These are phyloP conservation scores for Pseudotriccus pelzelni DNA, from an alignment of 2,797 vertebrate species.

Conservation along the genomic window DNA sequence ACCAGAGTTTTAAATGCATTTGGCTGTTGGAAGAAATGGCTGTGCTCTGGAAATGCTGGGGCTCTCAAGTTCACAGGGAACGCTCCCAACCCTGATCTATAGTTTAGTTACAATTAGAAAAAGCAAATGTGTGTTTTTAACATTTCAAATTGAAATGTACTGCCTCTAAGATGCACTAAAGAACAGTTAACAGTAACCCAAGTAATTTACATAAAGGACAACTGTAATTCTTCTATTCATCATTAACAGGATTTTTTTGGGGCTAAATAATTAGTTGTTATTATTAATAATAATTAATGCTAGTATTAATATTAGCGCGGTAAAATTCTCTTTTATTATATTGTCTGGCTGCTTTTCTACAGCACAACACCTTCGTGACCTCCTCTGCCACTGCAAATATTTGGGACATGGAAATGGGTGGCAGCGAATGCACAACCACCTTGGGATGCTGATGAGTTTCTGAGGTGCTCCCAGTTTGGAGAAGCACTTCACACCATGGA, in stretches of 20 bases:
- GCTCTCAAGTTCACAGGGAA: neutral
- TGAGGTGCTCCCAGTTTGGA: neutral
- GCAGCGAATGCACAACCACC: neutral
- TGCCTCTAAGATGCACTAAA: neutral
- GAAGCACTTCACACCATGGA: neutral
- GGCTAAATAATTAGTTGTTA: neutral
- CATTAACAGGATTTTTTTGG: neutral
- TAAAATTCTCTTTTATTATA: neutral
- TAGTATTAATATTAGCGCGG: neutral
- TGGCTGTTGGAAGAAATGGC: neutral
- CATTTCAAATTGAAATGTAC: neutral
- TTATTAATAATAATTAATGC: neutral
- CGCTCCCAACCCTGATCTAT: neutral
- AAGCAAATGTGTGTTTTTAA: neutral
- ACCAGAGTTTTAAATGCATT: neutral
- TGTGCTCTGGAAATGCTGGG: neutral
- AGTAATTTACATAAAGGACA: neutral
- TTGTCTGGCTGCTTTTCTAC: neutral
- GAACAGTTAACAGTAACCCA: neutral
- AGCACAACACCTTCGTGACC: neutral
- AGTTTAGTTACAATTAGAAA: neutral
- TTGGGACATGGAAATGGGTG: neutral
- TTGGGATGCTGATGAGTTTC: neutral
- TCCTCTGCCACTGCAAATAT: neutral
- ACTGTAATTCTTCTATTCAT: neutral